A percentile compares a stretch with the other conserved stretches of the same genome.
phyloP scores from a whole-genome alignment of 2,797 vertebrate genomes.

The Sebastes minor region DNA sequence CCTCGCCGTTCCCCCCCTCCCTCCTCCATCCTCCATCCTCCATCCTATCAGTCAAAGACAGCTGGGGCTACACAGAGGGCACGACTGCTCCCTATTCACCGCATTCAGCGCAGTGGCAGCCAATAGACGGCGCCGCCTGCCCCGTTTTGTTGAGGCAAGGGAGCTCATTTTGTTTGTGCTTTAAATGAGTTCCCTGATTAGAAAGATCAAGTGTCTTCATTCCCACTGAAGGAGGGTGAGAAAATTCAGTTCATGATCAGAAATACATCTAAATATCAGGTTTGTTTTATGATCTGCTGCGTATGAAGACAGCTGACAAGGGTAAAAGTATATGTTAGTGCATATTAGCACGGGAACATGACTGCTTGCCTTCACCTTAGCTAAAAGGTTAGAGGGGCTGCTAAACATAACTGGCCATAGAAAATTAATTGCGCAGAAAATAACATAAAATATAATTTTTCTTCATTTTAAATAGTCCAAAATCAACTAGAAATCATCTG shows the following conservation, averaged over 20 bases:
- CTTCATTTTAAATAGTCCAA: background rate
- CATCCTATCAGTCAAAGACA: conserved; percentile 73
- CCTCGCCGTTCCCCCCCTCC: conserved; percentile 33
- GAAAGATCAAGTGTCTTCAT: background rate
- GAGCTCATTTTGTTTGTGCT: conserved; percentile 36
- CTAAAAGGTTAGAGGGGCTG: background rate
- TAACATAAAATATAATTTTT: background rate
- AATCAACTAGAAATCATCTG: background rate
- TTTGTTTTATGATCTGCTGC: background rate
- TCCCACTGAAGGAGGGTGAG: background rate
- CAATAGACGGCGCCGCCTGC: conserved; percentile 46
- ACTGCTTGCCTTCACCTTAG: background rate
- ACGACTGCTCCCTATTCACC: conserved; percentile 72
- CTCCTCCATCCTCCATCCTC: conserved; percentile 44
- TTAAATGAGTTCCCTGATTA: conserved; percentile 27
- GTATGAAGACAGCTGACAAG: background rate
- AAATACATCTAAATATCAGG: background rate
- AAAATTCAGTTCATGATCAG: background rate
- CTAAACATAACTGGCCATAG: background rate
- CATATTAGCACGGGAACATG: background rate
- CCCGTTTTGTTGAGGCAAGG: conserved; percentile 35
- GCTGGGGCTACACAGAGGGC: conserved; percentile 78
- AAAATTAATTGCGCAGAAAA: background rate
- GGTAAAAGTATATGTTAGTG: background rate
- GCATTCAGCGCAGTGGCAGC: conserved; percentile 61